phyloP scores from a whole-genome alignment of 2,888 invertebrate genomes.

The Coleophora deauratella region DNA sequence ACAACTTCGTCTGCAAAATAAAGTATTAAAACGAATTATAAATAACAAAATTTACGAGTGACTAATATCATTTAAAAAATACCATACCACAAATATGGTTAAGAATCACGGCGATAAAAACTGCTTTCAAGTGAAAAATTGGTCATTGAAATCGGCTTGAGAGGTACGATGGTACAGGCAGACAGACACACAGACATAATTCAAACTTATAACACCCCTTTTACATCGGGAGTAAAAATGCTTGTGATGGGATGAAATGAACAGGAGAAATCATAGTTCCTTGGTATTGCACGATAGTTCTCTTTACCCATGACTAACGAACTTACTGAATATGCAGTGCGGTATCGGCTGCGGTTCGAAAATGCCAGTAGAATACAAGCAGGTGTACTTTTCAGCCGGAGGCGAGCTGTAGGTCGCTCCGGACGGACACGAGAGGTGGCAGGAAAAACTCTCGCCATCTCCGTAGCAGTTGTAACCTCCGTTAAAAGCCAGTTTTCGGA shows the following conservation, averaged over 20 bases:
- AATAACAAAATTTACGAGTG: not conserved
- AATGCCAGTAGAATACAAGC: conserved; percentile 77
- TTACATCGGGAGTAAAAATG: too few relatives aligned
- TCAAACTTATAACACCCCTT: too few relatives aligned
- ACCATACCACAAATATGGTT: too few relatives aligned
- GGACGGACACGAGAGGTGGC: conserved; percentile 78
- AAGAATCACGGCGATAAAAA: too few relatives aligned
- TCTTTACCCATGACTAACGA: not conserved
- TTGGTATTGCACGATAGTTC: too few relatives aligned
- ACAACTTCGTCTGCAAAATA: conserved; percentile 38
- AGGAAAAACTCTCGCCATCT: conserved; percentile 74
- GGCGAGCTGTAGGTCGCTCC: conserved; percentile 77
- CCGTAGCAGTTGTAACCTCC: conserved; percentile 84
- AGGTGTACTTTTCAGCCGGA: conserved; percentile 77
- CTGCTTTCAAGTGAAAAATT: too few relatives aligned
- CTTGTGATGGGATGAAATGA: too few relatives aligned
- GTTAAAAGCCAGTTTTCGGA: conserved; percentile 80
- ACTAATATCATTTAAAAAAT: too few relatives aligned
- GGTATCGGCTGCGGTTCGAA: conserved; percentile 82
- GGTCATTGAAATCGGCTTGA: too few relatives aligned
- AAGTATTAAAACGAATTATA: conserved; percentile 18
- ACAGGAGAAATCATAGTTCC: too few relatives aligned
- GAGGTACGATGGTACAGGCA: too few relatives aligned
- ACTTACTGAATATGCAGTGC: conserved; percentile 79
- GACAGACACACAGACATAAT: too few relatives aligned